Evolutionary conservation across 64 coral and sea anemone species (phyloP).

Genomic region (Montipora efflorescens): DNA sequence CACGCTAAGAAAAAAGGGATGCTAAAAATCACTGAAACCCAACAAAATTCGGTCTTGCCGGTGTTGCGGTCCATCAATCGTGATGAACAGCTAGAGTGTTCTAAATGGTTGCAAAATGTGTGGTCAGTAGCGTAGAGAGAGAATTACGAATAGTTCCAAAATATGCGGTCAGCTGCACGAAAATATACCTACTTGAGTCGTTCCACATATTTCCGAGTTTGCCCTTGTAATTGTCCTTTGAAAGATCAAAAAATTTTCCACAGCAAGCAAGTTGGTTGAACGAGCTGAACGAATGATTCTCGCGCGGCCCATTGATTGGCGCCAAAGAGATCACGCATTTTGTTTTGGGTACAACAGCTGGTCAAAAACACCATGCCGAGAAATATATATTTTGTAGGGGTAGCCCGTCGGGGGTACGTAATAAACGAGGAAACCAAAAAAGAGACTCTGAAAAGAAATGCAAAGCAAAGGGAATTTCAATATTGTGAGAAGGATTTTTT

Average conservation of each 20-base stretch:
- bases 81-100: too few relatives aligned
- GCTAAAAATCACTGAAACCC: background rate
- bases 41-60: background rate
- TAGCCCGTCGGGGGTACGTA: too few relatives aligned
- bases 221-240: background rate
- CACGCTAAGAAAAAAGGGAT: too few relatives aligned
- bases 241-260: background rate
- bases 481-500: too few relatives aligned
- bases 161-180: background rate
- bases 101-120: background rate
- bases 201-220: constrained; percentile 43
- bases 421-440: too few relatives aligned
- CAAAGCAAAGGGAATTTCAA: too few relatives aligned
- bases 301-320: background rate
- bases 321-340: background rate
- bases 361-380: background rate
- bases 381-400: background rate
- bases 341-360: background rate
- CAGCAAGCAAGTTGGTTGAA: background rate
- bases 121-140: too few relatives aligned
- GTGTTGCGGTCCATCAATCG: too few relatives aligned
- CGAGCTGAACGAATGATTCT: background rate
- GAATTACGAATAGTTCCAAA: background rate
- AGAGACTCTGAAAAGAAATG: too few relatives aligned
- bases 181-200: constrained; percentile 16